phyloP scores from a whole-genome alignment of 1,140 invertebrate species.

The Sitodiplosis mosellana region DNA sequence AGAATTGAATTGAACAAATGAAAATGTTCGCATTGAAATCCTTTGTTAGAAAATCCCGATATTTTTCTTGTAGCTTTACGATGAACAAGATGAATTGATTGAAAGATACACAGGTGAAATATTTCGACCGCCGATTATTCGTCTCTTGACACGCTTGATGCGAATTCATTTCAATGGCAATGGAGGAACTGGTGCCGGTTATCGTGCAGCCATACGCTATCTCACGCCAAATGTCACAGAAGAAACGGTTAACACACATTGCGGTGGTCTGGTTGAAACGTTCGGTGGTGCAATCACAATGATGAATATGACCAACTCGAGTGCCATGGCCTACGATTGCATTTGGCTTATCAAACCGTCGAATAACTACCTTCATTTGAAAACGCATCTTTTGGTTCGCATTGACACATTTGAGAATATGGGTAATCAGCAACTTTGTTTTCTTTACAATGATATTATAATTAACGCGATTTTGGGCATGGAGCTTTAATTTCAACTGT shows the following conservation, averaged over 20 bases:
- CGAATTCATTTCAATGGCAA: slow-evolving; percentile 51
- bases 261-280: slow-evolving; percentile 53
- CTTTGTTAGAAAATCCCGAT: too few relatives aligned
- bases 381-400: slow-evolving; percentile 49
- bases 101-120: slow-evolving; percentile 43
- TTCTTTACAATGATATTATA: too few relatives aligned
- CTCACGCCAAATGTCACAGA: slow-evolving; percentile 31
- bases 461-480: not conserved
- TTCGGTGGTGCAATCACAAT: slow-evolving; percentile 56
- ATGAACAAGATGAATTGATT: slow-evolving; percentile 45
- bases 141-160: slow-evolving; percentile 41
- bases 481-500: not conserved
- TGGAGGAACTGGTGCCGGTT: slow-evolving; percentile 45
- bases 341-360: slow-evolving; percentile 52
- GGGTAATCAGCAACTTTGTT: slow-evolving; percentile 24
- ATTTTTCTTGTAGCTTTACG: slow-evolving; percentile 46
- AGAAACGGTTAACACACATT: slow-evolving; percentile 42
- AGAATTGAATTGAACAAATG: too few relatives aligned
- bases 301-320: slow-evolving; percentile 52
- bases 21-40: too few relatives aligned
- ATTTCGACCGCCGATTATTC: slow-evolving; percentile 48
- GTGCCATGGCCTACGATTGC: slow-evolving; percentile 42
- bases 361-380: slow-evolving; percentile 41
- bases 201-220: slow-evolving; percentile 47
- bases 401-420: slow-evolving; percentile 44